phyloP scores from a whole-genome alignment of 2,113 vertebrate species.

The Centropus bengalensis region DNA sequence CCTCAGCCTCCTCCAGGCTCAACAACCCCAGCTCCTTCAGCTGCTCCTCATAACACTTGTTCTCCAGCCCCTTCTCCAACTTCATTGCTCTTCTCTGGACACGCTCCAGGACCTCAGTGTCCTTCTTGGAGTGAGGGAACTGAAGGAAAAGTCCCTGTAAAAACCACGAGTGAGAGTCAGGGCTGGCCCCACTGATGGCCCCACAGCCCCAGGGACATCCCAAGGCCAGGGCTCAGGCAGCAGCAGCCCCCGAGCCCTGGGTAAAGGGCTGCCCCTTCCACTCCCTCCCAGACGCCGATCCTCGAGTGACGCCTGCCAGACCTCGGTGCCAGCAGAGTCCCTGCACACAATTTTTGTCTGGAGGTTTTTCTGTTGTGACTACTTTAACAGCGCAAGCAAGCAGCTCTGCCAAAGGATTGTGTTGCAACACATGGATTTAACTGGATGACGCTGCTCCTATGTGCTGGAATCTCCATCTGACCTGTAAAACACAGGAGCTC shows the following conservation, averaged over 20 bases:
- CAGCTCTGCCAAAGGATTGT: not conserved
- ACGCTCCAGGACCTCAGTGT: too few relatives aligned
- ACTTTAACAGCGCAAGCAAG: accelerated
- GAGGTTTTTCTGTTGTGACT: not conserved
- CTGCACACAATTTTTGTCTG: not conserved
- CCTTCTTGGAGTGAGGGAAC: too few relatives aligned
- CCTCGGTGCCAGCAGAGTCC: not conserved
- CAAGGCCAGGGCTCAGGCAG: not conserved
- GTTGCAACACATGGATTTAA: not conserved
- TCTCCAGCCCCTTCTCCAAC: too few relatives aligned
- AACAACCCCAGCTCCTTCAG: too few relatives aligned
- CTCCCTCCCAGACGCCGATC: accelerated
- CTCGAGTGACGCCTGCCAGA: accelerated
- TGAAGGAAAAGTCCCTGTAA: too few relatives aligned
- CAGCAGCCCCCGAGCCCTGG: accelerated
- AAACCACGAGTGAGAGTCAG: accelerated
- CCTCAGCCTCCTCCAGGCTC: too few relatives aligned
- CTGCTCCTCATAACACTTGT: too few relatives aligned
- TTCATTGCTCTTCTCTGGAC: too few relatives aligned
- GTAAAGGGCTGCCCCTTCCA: not conserved
- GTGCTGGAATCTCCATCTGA: not conserved
- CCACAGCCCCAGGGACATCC: too few relatives aligned
- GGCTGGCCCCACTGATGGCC: accelerated
- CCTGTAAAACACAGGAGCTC: accelerated
- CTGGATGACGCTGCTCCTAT: not conserved